phyloP scores from a whole-genome alignment of 2,888 invertebrate species.

The Drosophila lutescens region DNA sequence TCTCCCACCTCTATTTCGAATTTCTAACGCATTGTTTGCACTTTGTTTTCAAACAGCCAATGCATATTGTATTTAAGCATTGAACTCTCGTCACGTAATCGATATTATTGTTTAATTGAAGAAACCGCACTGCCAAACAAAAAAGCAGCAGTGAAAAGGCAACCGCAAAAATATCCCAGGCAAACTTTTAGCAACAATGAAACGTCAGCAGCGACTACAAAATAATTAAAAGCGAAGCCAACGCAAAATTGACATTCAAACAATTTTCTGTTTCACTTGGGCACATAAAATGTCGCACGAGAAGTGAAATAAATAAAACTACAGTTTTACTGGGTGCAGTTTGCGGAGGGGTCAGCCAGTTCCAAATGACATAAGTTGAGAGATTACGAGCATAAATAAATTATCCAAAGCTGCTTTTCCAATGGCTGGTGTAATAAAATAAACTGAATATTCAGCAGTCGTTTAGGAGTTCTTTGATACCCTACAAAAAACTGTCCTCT shows the following conservation, averaged over 20 bases:
- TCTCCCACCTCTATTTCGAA: neutral
- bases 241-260: constrained; percentile 56
- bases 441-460: neutral
- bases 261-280: constrained; percentile 47
- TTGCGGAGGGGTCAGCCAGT: constrained; percentile 28
- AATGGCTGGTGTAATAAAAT: constrained; percentile 10
- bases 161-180: constrained; percentile 9
- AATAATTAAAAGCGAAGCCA: constrained; percentile 35
- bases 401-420: constrained; percentile 15
- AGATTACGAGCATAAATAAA: constrained; percentile 17
- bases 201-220: constrained; percentile 21
- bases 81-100: constrained; percentile 65
- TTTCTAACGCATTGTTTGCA: constrained; percentile 15
- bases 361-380: constrained; percentile 16
- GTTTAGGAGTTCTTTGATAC: neutral
- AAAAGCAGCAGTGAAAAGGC: neutral
- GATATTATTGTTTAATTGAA: constrained; percentile 59
- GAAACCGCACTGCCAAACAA: constrained; percentile 28
- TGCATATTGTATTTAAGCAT: constrained; percentile 26
- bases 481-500: no score
- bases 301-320: constrained; percentile 19
- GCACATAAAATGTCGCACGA: constrained; percentile 30
- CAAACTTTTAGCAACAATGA: constrained; percentile 2
- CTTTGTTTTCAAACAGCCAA: constrained; percentile 14
- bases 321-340: constrained; percentile 3